A percentile compares a stretch with the other conserved stretches of the same genome.
phyloP scores from a whole-genome alignment of 2,888 invertebrate genomes.

The Lottia scabra region DNA sequence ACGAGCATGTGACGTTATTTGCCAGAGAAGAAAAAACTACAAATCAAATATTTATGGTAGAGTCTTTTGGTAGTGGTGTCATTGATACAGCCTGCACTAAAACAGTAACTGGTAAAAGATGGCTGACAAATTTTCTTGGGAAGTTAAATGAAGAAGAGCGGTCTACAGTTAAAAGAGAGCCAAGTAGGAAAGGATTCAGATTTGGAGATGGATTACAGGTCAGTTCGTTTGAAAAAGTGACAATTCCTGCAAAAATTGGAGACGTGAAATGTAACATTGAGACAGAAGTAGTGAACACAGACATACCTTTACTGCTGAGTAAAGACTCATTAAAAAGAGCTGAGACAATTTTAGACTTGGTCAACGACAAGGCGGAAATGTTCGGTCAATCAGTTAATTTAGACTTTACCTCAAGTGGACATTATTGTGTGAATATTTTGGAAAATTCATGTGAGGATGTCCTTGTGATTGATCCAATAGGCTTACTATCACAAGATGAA shows the following conservation, averaged over 20 bases:
- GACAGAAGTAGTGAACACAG: constrained; percentile 19
- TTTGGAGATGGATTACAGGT: constrained; percentile 26
- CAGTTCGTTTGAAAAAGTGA: constrained; percentile 14
- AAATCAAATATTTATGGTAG: constrained; percentile 4
- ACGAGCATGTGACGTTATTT: background rate
- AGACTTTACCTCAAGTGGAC: constrained; percentile 24
- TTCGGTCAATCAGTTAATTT: constrained; percentile 21
- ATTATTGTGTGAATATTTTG: constrained; percentile 21
- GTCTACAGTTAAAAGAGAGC: background rate
- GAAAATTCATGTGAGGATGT: constrained; percentile 3
- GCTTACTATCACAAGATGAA: constrained; percentile 8
- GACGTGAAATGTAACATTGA: constrained; percentile 16
- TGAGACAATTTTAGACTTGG: constrained; percentile 16
- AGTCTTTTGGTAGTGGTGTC: background rate
- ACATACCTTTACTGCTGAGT: constrained; percentile 26
- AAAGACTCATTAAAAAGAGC: constrained; percentile 23
- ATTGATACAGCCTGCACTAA: background rate
- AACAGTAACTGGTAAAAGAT: background rate
- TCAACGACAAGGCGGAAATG: constrained; percentile 22
- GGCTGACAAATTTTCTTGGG: background rate
- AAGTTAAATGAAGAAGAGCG: constrained; percentile 4
- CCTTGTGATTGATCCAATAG: background rate
- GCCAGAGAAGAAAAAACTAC: background rate
- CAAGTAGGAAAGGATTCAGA: constrained; percentile 12
- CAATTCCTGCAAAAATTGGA: constrained; percentile 17